Evolutionary conservation across 1,140 invertebrate genomes (phyloP), one percentile per base, ranked within the genome.

Genomic region (Drepana arcuata): DNA sequence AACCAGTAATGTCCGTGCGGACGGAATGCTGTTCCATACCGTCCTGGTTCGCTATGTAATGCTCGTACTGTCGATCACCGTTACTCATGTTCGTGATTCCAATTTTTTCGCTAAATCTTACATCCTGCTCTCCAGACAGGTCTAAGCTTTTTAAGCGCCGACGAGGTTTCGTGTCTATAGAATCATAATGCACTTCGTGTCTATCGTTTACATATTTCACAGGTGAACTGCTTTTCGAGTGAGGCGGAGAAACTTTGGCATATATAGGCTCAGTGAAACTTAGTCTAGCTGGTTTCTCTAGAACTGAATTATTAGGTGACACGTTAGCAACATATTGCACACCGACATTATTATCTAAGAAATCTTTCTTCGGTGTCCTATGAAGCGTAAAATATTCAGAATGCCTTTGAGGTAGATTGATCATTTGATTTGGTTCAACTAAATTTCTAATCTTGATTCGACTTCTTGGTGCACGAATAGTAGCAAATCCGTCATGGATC

Each of bases 401-500:
- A 64, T 82, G 71, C 49, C 80, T 67, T 57, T 78, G 77, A 74
- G 70, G 67, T 73, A 74, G 58, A 66, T 73, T 79, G 10, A 52
- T 34, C 38, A 43, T 52, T 41, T 65, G 62, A 66, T 78, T 79
- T 66, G 71, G 74, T 71, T 82, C 78, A 27, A 82, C 74, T 58
- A 82, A 48, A 58, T 69, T 77, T 46, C 74, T 82, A 54, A 83
- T 77, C 43, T 83, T 83, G 25, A 83, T 79, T 39, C 80, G 84
- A 63, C 79, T 86, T 44, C 86, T 83, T 15, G 84, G 85, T 7
- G 89, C 86, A 37, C 92, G 84, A 39, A 94, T 92, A 1, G 92
- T 94, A 25, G 92, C 92, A 74, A 93, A 93, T 24, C 92, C 92
- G 69, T 94, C 92, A 68, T 93, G 88, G 9, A 93, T 88, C 25